A percentile compares a stretch with the other conserved stretches of the same genome.
These are phyloP conservation scores for Protophormia terraenovae DNA, from an alignment of 2,888 invertebrate genomes.

Conservation along the genomic window DNA sequence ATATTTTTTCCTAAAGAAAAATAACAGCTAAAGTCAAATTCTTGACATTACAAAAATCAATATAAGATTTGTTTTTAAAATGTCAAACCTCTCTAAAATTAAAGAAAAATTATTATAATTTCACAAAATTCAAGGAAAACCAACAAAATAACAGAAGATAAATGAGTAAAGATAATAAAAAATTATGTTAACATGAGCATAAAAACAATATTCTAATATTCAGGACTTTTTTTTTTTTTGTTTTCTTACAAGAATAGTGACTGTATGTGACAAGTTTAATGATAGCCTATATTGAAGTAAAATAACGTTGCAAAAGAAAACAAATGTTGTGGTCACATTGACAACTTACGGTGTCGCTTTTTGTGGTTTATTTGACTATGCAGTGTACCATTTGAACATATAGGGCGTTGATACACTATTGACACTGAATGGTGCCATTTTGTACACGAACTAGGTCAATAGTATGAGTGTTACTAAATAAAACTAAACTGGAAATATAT, in stretches of 20 bases:
- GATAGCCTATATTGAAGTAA: too few relatives aligned
- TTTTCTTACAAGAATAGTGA: background rate
- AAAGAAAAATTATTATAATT: background rate
- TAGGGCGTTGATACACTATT: too few relatives aligned
- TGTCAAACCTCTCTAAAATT: background rate
- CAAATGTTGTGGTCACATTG: too few relatives aligned
- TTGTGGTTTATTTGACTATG: too few relatives aligned
- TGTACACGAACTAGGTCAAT: too few relatives aligned
- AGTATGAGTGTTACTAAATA: background rate
- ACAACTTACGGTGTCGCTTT: too few relatives aligned
- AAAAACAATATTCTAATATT: background rate
- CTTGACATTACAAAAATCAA: background rate
- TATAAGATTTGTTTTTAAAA: background rate
- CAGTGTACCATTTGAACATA: too few relatives aligned
- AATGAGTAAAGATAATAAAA: background rate
- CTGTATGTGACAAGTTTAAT: background rate
- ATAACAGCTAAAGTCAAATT: background rate
- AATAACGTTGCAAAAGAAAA: too few relatives aligned
- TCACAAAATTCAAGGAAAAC: background rate
- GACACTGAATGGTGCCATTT: too few relatives aligned
- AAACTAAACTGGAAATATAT: background rate
- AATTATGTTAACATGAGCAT: background rate
- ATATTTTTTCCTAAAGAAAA: background rate
- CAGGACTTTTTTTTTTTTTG: background rate
- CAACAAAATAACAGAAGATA: background rate